Evolutionary conservation across 2,888 invertebrate species (phyloP).

Genomic region (Diarsia mendica): DNA sequence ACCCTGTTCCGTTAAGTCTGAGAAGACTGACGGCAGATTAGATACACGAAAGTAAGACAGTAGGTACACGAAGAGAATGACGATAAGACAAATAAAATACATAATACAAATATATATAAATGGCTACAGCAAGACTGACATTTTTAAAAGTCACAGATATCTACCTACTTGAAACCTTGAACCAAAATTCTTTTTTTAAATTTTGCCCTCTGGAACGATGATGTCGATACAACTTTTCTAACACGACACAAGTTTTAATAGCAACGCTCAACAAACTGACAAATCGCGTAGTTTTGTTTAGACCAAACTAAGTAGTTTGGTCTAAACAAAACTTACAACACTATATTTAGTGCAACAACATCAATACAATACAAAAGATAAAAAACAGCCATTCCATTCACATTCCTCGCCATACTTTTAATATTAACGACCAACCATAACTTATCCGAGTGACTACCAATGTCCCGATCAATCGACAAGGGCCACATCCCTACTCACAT

Average conservation of each 20-base stretch:
- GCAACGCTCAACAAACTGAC: not conserved
- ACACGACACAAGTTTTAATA: constrained; percentile 3
- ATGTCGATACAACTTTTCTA: not conserved
- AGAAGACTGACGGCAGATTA: not conserved
- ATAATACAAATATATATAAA: not conserved
- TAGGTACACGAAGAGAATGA: not conserved
- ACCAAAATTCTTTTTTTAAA: not conserved
- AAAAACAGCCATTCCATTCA: constrained; percentile 1
- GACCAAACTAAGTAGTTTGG: too few species aligned
- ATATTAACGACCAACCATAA: constrained; percentile 58
- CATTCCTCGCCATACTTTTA: constrained; percentile 54
- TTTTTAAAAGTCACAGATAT: not conserved
- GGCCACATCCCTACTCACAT: constrained; percentile 57
- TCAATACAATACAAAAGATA: not conserved
- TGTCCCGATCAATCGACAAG: constrained; percentile 61
- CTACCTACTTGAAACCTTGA: not conserved
- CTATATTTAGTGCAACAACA: constrained; percentile 11
- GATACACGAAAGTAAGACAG: not conserved
- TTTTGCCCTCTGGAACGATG: not conserved
- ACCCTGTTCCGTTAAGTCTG: not conserved
- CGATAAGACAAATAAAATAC: not conserved
- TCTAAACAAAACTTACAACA: too few species aligned
- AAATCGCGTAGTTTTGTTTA: not conserved
- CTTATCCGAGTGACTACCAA: constrained; percentile 53
- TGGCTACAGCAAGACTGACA: not conserved